Evolutionary conservation across 2,888 invertebrate species (phyloP).

Genomic region (Prosapia bicincta): DNA sequence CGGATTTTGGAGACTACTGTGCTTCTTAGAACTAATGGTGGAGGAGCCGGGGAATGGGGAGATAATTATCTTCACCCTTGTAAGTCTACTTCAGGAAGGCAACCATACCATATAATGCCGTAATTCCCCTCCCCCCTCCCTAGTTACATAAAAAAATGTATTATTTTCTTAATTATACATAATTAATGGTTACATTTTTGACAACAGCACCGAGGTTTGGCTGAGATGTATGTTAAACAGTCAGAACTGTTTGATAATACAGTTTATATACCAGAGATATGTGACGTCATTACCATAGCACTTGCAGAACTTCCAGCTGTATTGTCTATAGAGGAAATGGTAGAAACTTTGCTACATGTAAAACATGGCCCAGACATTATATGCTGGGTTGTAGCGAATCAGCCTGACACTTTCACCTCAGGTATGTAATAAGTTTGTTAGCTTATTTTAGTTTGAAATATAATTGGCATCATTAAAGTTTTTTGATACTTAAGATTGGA

Average conservation of each 20-base stretch:
- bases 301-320: slow-evolving; percentile 89
- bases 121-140: too few species aligned
- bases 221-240: slow-evolving; percentile 57
- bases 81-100: too few species aligned
- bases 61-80: too few species aligned
- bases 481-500: too few species aligned
- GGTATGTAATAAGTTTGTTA: slow-evolving; percentile 49
- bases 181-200: too few species aligned
- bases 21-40: too few species aligned
- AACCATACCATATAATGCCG: too few species aligned
- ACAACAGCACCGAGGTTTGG: slow-evolving; percentile 21
- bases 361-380: slow-evolving; percentile 87
- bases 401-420: slow-evolving; percentile 90
- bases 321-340: slow-evolving; percentile 73
- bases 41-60: too few species aligned
- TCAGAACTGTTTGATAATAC: slow-evolving; percentile 94
- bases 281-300: slow-evolving; percentile 91
- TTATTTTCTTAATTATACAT: neutral
- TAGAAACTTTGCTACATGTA: slow-evolving; percentile 85
- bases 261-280: slow-evolving; percentile 92
- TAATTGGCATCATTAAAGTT: too few species aligned
- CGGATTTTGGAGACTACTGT: too few species aligned
- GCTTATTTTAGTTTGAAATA: slow-evolving; percentile 6
- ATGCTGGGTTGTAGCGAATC: slow-evolving; percentile 89
- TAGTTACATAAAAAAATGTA: too few species aligned